Percentiles rank a stretch among this genome's conserved stretches.
Evolutionary conservation across 1,140 invertebrate species (phyloP).

Genomic region (Lordiphosa stackelbergi): DNA sequence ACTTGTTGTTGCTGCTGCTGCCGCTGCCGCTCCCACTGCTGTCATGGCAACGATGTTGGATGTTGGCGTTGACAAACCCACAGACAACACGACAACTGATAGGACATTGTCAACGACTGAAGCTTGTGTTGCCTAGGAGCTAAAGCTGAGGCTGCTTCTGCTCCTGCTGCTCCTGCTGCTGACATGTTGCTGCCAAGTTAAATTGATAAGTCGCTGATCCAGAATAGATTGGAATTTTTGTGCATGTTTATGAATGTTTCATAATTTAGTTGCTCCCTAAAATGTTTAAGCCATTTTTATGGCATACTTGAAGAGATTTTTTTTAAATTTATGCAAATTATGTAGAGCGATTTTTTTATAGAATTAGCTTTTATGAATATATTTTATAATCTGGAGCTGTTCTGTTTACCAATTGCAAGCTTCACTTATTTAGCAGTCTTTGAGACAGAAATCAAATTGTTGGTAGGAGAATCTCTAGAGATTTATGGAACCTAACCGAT

Average conservation of each 20-base stretch:
- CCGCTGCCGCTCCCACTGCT: background rate
- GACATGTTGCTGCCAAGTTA: slow-evolving; percentile 50
- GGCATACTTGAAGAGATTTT: too few relatives aligned
- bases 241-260: background rate
- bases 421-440: too few relatives aligned
- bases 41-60: slow-evolving; percentile 50
- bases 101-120: slow-evolving; percentile 51
- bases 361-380: too few relatives aligned
- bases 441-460: too few relatives aligned
- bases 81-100: slow-evolving; percentile 31
- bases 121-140: slow-evolving; percentile 13
- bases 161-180: slow-evolving; percentile 14
- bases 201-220: slow-evolving; percentile 52
- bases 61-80: slow-evolving; percentile 37
- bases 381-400: too few relatives aligned
- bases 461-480: too few relatives aligned
- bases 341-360: too few relatives aligned
- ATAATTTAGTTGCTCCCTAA: too few relatives aligned
- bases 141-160: slow-evolving; percentile 1
- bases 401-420: too few relatives aligned
- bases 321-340: too few relatives aligned
- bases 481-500: too few relatives aligned
- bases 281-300: too few relatives aligned
- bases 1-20: slow-evolving; percentile 40
- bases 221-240: slow-evolving; percentile 45